Percentiles rank a stretch among this genome's conserved stretches.
Conservation (phyloP, 2,888 invertebrate genomes). For the Salticus scenicus region DNA sequence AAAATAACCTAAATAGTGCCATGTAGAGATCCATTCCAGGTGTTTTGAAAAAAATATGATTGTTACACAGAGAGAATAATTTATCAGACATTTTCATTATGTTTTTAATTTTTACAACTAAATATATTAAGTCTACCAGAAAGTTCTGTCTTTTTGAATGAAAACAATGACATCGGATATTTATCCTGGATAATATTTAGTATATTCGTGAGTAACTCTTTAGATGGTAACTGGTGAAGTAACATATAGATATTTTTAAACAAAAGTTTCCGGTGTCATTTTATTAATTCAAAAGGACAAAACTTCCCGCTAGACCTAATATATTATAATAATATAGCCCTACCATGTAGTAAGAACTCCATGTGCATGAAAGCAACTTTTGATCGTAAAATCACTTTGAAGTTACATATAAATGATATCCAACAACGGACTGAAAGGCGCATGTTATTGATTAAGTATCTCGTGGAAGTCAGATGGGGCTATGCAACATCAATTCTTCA, state of each 20-base stretch:
- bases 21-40: not conserved
- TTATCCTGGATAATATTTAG: no score
- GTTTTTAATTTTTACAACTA: not conserved
- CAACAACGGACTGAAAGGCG: not conserved
- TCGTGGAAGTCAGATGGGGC: not conserved
- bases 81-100: slow-evolving; percentile 14
- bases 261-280: no score
- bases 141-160: no score
- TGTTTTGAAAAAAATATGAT: slow-evolving; percentile 24
- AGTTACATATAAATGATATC: not conserved
- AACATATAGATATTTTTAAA: no score
- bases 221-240: no score
- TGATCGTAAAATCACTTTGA: not conserved
- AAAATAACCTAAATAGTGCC: not conserved
- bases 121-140: no score
- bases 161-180: no score
- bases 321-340: not conserved
- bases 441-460: not conserved
- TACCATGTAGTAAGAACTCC: not conserved
- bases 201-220: no score
- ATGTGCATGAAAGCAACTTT: not conserved
- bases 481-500: not conserved
- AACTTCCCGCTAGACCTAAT: no score
- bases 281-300: no score
- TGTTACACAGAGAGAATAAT: slow-evolving; percentile 8